phyloP scores from a whole-genome alignment of 2,888 invertebrate genomes.

The Drosophila helvetica region DNA sequence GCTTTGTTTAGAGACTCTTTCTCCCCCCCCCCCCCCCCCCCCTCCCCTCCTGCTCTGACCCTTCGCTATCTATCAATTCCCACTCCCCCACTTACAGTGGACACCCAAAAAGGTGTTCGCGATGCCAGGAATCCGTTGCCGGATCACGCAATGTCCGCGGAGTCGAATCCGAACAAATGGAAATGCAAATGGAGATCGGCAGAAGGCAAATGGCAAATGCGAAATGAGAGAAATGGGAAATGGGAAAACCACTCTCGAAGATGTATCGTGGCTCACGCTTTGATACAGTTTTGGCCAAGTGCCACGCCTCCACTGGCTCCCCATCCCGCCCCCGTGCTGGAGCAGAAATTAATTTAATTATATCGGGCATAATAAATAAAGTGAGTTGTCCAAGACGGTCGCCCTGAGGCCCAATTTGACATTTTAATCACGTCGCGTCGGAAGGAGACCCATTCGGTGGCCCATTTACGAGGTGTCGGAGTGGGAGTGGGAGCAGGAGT shows the following conservation, averaged over 20 bases:
- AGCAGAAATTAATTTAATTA: slow-evolving; percentile 72
- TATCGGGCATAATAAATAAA: slow-evolving; percentile 69
- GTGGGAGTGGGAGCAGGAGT: slow-evolving; percentile 15
- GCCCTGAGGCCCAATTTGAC: slow-evolving; percentile 54
- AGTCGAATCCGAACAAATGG: slow-evolving; percentile 30
- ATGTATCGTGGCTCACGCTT: slow-evolving; percentile 68
- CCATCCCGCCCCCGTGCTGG: not conserved
- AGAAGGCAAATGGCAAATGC: slow-evolving; percentile 43
- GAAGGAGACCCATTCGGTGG: slow-evolving; percentile 37
- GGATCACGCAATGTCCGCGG: slow-evolving; percentile 66
- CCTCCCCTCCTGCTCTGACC: slow-evolving; percentile 7
- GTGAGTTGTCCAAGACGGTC: slow-evolving; percentile 54
- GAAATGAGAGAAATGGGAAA: slow-evolving; percentile 38
- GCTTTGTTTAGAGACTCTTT: slow-evolving; percentile 67
- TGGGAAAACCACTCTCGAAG: slow-evolving; percentile 34
- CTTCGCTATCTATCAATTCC: slow-evolving; percentile 13
- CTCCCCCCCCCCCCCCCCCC: slow-evolving; percentile 36
- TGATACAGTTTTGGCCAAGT: slow-evolving; percentile 57
- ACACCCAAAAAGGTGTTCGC: slow-evolving; percentile 77
- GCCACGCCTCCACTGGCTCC: slow-evolving; percentile 48
- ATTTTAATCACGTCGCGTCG: slow-evolving; percentile 70
- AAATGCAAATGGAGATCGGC: slow-evolving; percentile 56
- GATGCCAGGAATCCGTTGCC: slow-evolving; percentile 69
- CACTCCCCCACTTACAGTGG: slow-evolving; percentile 27
- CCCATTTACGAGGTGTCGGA: slow-evolving; percentile 61